Evolutionary conservation across 2,113 vertebrate genomes (phyloP).

Genomic region (Lepisosteus oculatus): DNA sequence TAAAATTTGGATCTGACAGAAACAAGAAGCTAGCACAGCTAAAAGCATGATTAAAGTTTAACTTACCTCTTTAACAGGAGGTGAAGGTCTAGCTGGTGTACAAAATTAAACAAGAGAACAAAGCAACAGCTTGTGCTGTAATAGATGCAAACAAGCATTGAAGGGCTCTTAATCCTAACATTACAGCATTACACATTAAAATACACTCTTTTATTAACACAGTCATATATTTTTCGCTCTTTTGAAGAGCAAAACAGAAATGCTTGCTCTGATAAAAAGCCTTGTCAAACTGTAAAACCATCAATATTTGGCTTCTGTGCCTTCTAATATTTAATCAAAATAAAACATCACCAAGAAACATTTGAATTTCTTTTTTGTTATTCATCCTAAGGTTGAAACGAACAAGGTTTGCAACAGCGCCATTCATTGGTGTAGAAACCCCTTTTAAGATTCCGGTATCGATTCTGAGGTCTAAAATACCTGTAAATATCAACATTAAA

Average conservation of each 20-base stretch:
- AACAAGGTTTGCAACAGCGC: neutral
- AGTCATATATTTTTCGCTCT: neutral
- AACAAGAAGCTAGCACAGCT: neutral
- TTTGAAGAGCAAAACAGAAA: constrained; percentile 32
- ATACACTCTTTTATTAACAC: neutral
- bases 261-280: constrained; percentile 26
- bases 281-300: neutral
- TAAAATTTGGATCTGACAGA: neutral
- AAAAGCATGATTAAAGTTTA: neutral
- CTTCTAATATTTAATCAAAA: constrained; percentile 34
- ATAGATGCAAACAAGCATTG: constrained; percentile 22
- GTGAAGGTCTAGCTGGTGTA: neutral
- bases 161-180: neutral
- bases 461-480: too few relatives aligned
- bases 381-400: neutral
- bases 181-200: constrained; percentile 19
- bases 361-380: neutral
- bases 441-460: neutral
- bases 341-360: constrained; percentile 32
- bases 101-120: neutral
- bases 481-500: too few relatives aligned
- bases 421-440: neutral
- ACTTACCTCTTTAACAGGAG: neutral
- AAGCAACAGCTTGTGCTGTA: neutral
- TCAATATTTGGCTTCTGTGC: neutral